Conservation (phyloP, 2,797 vertebrate genomes). For the Spatula versicolor region DNA sequence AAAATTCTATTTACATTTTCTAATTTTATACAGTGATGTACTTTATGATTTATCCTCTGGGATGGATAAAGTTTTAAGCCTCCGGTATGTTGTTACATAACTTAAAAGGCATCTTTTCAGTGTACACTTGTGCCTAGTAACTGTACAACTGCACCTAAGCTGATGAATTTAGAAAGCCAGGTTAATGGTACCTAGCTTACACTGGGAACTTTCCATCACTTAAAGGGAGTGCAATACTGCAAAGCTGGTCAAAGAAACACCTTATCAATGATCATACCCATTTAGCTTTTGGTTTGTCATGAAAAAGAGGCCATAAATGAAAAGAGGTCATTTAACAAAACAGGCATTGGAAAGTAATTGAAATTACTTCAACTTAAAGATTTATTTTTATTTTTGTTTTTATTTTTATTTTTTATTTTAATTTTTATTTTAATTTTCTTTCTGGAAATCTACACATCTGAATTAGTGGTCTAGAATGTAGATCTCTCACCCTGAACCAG, state of each 20-base stretch:
- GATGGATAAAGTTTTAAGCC: not conserved
- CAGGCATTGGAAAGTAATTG: rapidly evolving
- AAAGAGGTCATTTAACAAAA: not conserved
- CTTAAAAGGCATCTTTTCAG: not conserved
- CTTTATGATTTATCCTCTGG: not conserved
- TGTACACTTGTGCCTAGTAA: not conserved
- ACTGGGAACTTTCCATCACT: not conserved
- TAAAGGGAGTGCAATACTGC: not conserved
- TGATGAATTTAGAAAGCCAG: not conserved
- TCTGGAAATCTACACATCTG: not conserved
- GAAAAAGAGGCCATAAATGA: not conserved
- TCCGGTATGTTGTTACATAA: not conserved
- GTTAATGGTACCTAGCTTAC: not conserved
- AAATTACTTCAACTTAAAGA: not conserved
- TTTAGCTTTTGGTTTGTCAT: not conserved
- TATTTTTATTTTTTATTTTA: not conserved
- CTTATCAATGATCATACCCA: not conserved
- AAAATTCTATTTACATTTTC: not conserved
- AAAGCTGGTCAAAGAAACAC: not conserved
- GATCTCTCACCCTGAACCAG: not conserved
- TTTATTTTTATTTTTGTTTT: not conserved
- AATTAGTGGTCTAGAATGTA: not conserved
- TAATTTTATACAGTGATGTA: not conserved
- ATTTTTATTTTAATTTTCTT: not conserved
- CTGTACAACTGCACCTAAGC: not conserved